A percentile compares a stretch with the other conserved stretches of the same genome.
Evolutionary conservation across 2,113 vertebrate species (phyloP).

Genomic region (Eleginops maclovinus): DNA sequence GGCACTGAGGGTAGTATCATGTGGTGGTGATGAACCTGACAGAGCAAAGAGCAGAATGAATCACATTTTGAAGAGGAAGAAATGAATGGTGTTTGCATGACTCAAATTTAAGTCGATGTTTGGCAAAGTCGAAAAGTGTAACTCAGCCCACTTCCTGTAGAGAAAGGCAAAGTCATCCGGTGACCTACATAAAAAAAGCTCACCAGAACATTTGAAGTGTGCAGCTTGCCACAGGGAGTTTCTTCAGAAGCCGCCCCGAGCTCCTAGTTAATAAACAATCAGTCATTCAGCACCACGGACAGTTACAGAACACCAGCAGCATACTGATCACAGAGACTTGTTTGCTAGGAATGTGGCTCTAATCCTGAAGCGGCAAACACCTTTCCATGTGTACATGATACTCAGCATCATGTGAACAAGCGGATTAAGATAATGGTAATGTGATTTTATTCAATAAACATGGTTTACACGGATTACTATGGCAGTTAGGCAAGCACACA

Average conservation of each 20-base stretch:
- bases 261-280: conserved; percentile 35
- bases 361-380: conserved; percentile 36
- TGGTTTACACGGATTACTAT: conserved; percentile 46
- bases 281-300: conserved; percentile 67
- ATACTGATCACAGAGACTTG: conserved; percentile 32
- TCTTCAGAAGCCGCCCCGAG: conserved; percentile 17
- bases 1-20: neutral
- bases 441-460: conserved; percentile 56
- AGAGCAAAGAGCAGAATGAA: conserved; percentile 5
- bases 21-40: conserved; percentile 8
- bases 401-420: conserved; percentile 48
- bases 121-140: conserved; percentile 1
- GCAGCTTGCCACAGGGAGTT: conserved; percentile 27
- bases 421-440: conserved; percentile 64
- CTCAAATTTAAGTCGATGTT: conserved; percentile 7
- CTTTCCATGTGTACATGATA: conserved; percentile 29
- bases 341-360: conserved; percentile 14
- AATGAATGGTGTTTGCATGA: neutral
- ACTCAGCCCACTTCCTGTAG: neutral
- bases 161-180: conserved; percentile 22
- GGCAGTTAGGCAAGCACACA: conserved; percentile 33
- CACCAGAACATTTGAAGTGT: conserved; percentile 30
- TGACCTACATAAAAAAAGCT: conserved; percentile 40
- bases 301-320: conserved; percentile 44
- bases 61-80: neutral